Conservation (phyloP, 2,113 vertebrate species). For the Polypterus senegalus region DNA sequence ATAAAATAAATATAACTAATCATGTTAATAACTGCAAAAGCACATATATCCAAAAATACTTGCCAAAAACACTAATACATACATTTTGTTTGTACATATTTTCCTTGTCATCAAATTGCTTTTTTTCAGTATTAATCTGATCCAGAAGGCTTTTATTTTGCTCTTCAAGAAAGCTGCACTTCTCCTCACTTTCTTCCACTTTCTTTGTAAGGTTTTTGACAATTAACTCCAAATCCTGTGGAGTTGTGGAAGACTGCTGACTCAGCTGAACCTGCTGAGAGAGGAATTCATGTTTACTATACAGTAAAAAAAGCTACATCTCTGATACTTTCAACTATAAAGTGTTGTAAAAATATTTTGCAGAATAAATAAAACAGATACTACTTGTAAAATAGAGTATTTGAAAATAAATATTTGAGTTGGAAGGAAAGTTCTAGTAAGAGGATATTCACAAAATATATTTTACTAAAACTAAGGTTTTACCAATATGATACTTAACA, state of each 20-base stretch:
- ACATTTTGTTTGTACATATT: slow-evolving; percentile 66
- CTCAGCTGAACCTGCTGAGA: slow-evolving; percentile 33
- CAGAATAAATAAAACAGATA: no score
- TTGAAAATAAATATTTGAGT: no score
- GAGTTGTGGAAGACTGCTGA: slow-evolving; percentile 27
- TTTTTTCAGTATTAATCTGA: slow-evolving; percentile 52
- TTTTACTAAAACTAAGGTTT: no score
- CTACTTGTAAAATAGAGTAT: no score
- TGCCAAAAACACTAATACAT: slow-evolving; percentile 22
- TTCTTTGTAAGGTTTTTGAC: slow-evolving; percentile 70
- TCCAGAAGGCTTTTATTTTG: slow-evolving; percentile 58
- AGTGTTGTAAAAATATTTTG: no score
- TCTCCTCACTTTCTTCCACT: slow-evolving; percentile 70
- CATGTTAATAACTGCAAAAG: neutral
- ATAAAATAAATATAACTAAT: neutral
- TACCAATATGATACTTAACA: no score
- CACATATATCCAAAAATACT: neutral
- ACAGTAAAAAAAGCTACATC: no score
- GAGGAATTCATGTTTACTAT: no score
- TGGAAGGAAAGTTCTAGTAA: no score
- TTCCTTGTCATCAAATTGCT: slow-evolving; percentile 61
- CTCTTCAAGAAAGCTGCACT: slow-evolving; percentile 65
- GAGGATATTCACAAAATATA: no score
- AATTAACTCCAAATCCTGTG: slow-evolving; percentile 58
- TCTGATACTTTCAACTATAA: no score